Base-by-base conservation (phyloP, 2,888 invertebrate species). In the Tachina grossa region DNA sequence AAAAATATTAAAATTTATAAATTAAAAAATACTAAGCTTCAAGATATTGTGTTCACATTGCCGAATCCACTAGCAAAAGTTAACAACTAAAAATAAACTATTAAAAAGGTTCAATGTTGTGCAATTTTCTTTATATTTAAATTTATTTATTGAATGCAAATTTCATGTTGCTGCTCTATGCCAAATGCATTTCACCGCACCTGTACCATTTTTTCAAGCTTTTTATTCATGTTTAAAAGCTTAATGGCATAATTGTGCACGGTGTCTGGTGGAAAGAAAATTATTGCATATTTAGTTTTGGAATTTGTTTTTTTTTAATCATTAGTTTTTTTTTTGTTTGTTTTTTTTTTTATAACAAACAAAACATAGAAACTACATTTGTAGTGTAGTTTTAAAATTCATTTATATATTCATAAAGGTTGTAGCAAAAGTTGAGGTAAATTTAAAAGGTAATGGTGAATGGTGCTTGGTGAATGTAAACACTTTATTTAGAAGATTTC, bases 131-230 rank as follows among this genome's bases (percentile, higher is more conserved):
- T 43, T 71, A 39, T 39, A 71, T 59, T 59, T 51, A 59, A 74
- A 74, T 81, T 65, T 78, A 69, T 82, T 63, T 82, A 78, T 31
- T 16, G 82, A 85, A 85, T 85, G 85, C 71, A 80, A 66, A 72
- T 66, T 76, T 80, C 71, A 65, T 84, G 79, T 57, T 72, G 14
- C 47, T 63, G 19, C 55, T 19, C 41, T 22, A 51, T 69, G 19
- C 19, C 19, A 49, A 63, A 76, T 71, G 69, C 63, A 69, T 9
- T 76, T 14, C 8, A 10, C 16, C 31, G 0, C 2, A 13, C 22
- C 31, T 13, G 2, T 0, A 22, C 9, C 14, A 0, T 51, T 10
- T 8, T 1, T 3, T 16, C 31, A 31, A 9, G 1, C 11, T 19
- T 13, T 22, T 13, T 45, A 10, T 31, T 31, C 6, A 31, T 31